phyloP scores from a whole-genome alignment of 2,888 invertebrate species.

The Aphodius granarius region DNA sequence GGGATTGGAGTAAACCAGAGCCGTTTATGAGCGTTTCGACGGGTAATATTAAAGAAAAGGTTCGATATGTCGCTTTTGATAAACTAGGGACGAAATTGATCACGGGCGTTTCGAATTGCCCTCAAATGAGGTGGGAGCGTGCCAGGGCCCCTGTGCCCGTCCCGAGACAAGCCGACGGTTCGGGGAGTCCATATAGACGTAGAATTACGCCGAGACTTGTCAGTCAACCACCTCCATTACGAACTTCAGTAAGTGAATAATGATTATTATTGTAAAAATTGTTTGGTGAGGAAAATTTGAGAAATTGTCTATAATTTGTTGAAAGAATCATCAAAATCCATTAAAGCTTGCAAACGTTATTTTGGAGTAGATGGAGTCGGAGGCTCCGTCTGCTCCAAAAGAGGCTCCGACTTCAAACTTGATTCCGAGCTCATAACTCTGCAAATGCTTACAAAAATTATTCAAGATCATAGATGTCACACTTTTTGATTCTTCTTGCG shows the following conservation, averaged over 20 bases:
- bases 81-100: slow-evolving; percentile 78
- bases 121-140: slow-evolving; percentile 59
- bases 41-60: slow-evolving; percentile 75
- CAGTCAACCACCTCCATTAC: slow-evolving; percentile 16
- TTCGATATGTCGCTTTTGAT: slow-evolving; percentile 83
- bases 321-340: too few species aligned
- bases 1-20: slow-evolving; percentile 83
- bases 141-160: slow-evolving; percentile 49
- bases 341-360: too few species aligned
- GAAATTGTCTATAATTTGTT: too few species aligned
- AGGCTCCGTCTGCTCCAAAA: too few species aligned
- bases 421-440: too few species aligned
- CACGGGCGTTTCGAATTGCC: slow-evolving; percentile 77
- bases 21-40: slow-evolving; percentile 77
- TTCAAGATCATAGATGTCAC: too few species aligned
- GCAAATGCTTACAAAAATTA: too few species aligned
- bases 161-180: slow-evolving; percentile 44
- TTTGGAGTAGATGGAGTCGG: too few species aligned
- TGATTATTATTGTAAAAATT: too few species aligned
- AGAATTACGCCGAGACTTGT: slow-evolving; percentile 45
- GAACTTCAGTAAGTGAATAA: background rate
- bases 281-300: too few species aligned
- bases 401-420: too few species aligned
- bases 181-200: slow-evolving; percentile 45
- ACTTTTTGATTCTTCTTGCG: too few species aligned